These are phyloP conservation scores for Astur gentilis DNA, from an alignment of 2,113 vertebrate genomes.

Conservation along the genomic window DNA sequence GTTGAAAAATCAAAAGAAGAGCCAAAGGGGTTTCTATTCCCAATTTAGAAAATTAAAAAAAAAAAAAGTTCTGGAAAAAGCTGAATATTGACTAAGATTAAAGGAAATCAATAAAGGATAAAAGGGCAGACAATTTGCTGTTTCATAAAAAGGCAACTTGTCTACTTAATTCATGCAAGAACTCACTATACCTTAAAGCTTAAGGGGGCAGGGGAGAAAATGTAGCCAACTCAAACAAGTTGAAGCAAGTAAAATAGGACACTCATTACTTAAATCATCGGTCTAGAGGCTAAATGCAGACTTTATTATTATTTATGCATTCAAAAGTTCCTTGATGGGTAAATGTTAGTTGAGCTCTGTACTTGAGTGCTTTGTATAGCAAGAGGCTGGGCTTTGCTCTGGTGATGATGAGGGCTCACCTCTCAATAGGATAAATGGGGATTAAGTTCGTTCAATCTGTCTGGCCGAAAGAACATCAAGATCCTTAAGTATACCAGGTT, in stretches of 20 bases:
- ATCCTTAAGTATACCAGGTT: background rate
- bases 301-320: background rate
- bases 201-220: background rate
- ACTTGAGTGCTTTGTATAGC: conserved; percentile 18
- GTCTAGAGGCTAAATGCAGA: background rate
- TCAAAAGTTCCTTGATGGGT: background rate
- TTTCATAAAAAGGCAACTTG: background rate
- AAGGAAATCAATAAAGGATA: background rate
- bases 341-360: background rate
- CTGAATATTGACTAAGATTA: background rate
- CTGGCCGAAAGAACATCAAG: background rate
- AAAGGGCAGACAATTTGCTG: background rate
- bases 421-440: conserved; percentile 46
- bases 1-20: background rate
- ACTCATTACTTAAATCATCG: background rate
- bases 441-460: conserved; percentile 14
- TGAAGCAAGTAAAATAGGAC: background rate
- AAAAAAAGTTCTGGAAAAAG: background rate
- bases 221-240: background rate
- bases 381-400: conserved; percentile 54
- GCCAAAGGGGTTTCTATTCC: background rate
- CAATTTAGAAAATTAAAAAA: background rate
- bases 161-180: background rate
- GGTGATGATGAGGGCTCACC: conserved; percentile 58
- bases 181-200: background rate